These are phyloP conservation scores for Cepaea nemoralis DNA, from an alignment of 1,140 invertebrate species.

Conservation along the genomic window DNA sequence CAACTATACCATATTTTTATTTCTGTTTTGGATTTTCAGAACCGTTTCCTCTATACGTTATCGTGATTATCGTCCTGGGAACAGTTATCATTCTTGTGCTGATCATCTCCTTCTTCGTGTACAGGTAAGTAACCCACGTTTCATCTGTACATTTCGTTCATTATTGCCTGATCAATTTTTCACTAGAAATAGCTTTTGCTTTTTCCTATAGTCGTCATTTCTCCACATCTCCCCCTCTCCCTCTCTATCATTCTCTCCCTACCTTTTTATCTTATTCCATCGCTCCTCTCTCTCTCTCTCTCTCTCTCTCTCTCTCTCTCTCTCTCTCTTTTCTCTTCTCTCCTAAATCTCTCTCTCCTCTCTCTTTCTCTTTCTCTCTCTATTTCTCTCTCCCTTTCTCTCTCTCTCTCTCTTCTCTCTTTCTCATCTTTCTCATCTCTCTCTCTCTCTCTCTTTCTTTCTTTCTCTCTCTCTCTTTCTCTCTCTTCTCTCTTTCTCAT, in stretches of 20 bases:
- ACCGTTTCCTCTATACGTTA: conserved; percentile 83
- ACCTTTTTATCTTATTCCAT: neutral
- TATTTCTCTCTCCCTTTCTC: neutral
- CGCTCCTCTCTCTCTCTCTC: neutral
- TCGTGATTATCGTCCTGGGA: conserved; percentile 85
- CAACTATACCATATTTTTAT: too few relatives aligned
- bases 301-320: neutral
- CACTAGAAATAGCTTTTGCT: neutral
- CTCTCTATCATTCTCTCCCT: neutral
- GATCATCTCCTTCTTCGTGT: conserved; percentile 79
- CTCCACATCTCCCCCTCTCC: too few relatives aligned
- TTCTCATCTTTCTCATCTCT: neutral
- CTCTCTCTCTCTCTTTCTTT: neutral
- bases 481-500: neutral
- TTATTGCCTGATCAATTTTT: too few relatives aligned
- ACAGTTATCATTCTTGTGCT: conserved; percentile 82
- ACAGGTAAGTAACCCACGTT: conserved; percentile 69
- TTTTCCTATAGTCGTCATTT: neutral
- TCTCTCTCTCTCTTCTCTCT: neutral
- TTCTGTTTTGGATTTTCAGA: conserved; percentile 51
- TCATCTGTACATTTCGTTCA: neutral
- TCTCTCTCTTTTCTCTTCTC: neutral
- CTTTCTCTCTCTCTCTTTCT: neutral
- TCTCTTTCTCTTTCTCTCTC: neutral
- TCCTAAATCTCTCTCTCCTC: neutral